Evolutionary conservation across 1,140 invertebrate genomes (phyloP), one percentile per base, ranked within the genome.

Genomic region (Drosophila hydei): DNA sequence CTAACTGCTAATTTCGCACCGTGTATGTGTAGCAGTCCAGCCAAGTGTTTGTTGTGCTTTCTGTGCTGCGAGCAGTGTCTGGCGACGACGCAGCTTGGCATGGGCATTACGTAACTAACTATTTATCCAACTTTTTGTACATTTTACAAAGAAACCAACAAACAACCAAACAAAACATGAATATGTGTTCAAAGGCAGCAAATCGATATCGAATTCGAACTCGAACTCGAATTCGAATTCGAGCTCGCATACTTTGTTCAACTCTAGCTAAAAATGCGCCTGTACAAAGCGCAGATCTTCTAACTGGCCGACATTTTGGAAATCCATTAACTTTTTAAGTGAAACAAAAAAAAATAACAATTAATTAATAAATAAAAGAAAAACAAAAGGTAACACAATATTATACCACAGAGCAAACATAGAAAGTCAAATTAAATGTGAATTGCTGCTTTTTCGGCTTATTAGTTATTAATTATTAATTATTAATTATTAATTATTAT

Each of bases 81-180:
- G 30, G n/a, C n/a, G n/a, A n/a, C n/a, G n/a, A n/a, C 58, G 14
- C 25, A 12, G 19, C 25, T 58, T 16, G 6, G n/a, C 21, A 12
- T 11, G 12, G 7, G 2, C 7, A 30, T 30, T 11, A 38, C 19
- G 8, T 51, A 30, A 30, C 30, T 12, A 52, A 69, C 58, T 69
- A 62, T 54, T 61, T 54, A 69, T 68, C 56, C 64, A 60, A 45
- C 27, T 69, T 68, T 61, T 64, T 69, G 48, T 69, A 36, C 5
- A 45, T 61, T 69, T 69, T 54, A 33, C 30, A 33, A 33, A 33
- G 1, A 33, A 30, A 8, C 27, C 45, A 69, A 54, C 58, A 45
- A 18, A 8, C 30, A 33, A n/a, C n/a, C n/a, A n/a, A n/a, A n/a
- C n/a, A n/a, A n/a, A 33, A 33, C 9, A 33, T 1, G 12, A 33